These are phyloP conservation scores for Calephelis nemesis DNA, from an alignment of 1,140 invertebrate species.

Conservation along the genomic window DNA sequence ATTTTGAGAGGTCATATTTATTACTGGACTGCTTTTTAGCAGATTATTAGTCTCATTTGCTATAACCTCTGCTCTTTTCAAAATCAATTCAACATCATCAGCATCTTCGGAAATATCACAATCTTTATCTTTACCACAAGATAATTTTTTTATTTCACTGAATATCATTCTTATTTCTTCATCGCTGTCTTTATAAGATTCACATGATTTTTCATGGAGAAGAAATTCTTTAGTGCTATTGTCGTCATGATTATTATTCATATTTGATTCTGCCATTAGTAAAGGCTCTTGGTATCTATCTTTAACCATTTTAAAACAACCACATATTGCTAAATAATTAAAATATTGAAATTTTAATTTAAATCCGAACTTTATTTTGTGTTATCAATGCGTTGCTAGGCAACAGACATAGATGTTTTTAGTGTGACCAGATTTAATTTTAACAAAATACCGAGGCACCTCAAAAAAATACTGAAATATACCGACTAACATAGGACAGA, in stretches of 20 bases:
- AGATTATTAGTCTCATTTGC: conserved; percentile 63
- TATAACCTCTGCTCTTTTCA: conserved; percentile 68
- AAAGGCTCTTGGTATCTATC: not conserved
- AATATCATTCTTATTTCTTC: conserved; percentile 73
- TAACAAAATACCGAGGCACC: too few relatives aligned
- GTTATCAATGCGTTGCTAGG: conserved; percentile 51
- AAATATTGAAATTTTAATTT: not conserved
- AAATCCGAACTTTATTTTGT: conserved; percentile 8
- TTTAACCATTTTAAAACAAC: not conserved
- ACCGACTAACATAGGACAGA: too few relatives aligned
- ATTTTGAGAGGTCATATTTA: conserved; percentile 27
- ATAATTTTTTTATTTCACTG: conserved; percentile 65
- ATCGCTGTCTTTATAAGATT: conserved; percentile 62
- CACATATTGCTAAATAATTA: too few relatives aligned
- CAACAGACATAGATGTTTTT: conserved; percentile 30
- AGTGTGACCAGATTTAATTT: too few relatives aligned
- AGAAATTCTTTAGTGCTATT: conserved; percentile 70
- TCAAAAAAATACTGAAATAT: too few relatives aligned
- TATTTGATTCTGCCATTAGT: conserved; percentile 29
- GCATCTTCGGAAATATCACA: conserved; percentile 49
- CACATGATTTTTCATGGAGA: conserved; percentile 63
- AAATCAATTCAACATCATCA: conserved; percentile 68
- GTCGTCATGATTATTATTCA: conserved; percentile 35
- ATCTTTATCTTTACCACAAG: conserved; percentile 46
- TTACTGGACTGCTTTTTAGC: conserved; percentile 50